These are phyloP conservation scores for Willisornis vidua DNA, from an alignment of 2,113 vertebrate species.

Conservation along the genomic window DNA sequence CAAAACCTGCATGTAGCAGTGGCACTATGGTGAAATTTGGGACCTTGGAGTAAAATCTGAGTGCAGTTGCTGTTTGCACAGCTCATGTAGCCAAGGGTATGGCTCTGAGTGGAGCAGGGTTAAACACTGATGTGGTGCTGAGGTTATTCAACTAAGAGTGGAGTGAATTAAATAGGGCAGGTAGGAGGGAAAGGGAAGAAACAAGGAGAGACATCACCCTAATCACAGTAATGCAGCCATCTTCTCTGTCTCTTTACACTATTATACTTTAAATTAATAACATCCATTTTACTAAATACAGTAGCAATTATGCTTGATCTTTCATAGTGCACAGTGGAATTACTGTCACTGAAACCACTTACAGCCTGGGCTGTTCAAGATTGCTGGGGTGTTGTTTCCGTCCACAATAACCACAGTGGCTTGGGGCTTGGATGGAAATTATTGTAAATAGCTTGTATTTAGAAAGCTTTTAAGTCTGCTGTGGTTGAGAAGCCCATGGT, in stretches of 20 bases:
- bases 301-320: constrained; percentile 13
- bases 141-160: background rate
- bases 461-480: constrained; percentile 50
- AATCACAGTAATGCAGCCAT: constrained; percentile 35
- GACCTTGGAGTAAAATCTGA: background rate
- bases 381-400: background rate
- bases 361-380: background rate
- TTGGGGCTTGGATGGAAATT: constrained; percentile 42
- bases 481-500: constrained; percentile 20
- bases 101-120: background rate
- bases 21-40: background rate
- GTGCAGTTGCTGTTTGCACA: background rate
- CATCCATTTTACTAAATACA: constrained; percentile 30
- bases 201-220: background rate
- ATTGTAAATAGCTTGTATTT: constrained; percentile 18
- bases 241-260: constrained; percentile 29
- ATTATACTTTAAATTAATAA: constrained; percentile 50
- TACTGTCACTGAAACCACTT: constrained; percentile 47
- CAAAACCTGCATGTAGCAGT: background rate
- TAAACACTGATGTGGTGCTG: background rate
- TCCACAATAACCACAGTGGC: constrained; percentile 25
- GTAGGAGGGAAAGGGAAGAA: constrained; percentile 12
- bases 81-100: background rate
- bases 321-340: background rate
- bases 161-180: background rate